Conservation (phyloP, 2,888 invertebrate species). For the Ligdia adustata region DNA sequence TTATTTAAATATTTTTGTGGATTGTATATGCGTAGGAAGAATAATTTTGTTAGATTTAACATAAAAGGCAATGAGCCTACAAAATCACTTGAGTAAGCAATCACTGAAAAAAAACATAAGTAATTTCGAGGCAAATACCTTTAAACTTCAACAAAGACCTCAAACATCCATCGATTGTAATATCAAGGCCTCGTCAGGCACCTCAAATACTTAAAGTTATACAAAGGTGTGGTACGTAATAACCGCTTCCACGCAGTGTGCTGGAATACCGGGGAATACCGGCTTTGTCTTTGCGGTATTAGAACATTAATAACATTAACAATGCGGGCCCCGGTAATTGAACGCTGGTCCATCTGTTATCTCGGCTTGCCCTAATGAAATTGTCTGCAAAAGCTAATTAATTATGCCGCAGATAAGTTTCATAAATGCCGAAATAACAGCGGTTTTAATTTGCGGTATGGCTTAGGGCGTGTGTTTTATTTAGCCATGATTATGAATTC, state of each 20-base stretch:
- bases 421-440: constrained; percentile 27
- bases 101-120: too few relatives aligned
- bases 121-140: too few relatives aligned
- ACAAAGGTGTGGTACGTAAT: constrained; percentile 42
- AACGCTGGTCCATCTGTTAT: constrained; percentile 62
- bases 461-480: neutral
- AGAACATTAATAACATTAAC: constrained; percentile 69
- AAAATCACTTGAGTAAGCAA: too few relatives aligned
- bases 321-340: constrained; percentile 65
- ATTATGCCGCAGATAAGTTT: constrained; percentile 48
- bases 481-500: too few relatives aligned
- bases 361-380: constrained; percentile 58
- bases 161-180: too few relatives aligned
- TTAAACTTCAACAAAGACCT: too few relatives aligned
- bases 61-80: too few relatives aligned
- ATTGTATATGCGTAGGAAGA: too few relatives aligned
- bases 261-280: constrained; percentile 31
- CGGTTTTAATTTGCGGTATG: constrained; percentile 3
- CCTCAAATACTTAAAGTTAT: constrained; percentile 37
- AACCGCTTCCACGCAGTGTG: constrained; percentile 18
- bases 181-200: constrained; percentile 27
- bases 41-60: too few relatives aligned
- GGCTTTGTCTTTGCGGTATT: constrained; percentile 61
- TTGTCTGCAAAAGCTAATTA: constrained; percentile 61
- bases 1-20: too few relatives aligned